Evolutionary conservation across 2,113 vertebrate species (phyloP).

Genomic region (Ginglymostoma cirratum): DNA sequence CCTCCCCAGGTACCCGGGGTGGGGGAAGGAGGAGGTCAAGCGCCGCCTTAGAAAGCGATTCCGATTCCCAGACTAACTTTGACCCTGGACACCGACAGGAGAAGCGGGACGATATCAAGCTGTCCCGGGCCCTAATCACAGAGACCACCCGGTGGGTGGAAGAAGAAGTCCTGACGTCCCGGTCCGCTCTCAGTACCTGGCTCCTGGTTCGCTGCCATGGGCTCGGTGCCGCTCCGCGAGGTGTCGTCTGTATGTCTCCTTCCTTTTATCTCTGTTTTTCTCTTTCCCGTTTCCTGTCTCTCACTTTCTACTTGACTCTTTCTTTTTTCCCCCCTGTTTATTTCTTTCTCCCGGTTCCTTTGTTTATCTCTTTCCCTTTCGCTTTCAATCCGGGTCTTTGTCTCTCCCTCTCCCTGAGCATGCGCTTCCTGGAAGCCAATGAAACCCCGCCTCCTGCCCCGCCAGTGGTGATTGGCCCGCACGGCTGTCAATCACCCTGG

Average conservation of each 20-base stretch:
- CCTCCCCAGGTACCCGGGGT: background rate
- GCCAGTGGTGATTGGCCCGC: background rate
- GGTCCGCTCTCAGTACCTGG: background rate
- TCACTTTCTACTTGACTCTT: too few species aligned
- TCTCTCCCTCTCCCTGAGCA: background rate
- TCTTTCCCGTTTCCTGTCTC: too few species aligned
- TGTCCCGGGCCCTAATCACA: too few species aligned
- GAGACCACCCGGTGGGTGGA: fast-evolving
- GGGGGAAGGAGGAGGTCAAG: background rate
- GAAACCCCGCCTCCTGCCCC: background rate
- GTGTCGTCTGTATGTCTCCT: too few species aligned
- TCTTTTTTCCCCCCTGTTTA: too few species aligned
- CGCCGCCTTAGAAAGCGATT: background rate
- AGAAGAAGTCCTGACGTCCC: background rate
- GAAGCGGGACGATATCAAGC: background rate
- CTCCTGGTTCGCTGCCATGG: background rate
- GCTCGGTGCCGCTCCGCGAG: background rate
- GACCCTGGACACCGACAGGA: too few species aligned
- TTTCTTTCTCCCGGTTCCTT: too few species aligned
- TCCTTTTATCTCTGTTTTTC: too few species aligned
- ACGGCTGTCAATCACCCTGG: background rate
- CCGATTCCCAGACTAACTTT: too few species aligned
- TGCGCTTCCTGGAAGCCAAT: background rate
- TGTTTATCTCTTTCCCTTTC: too few species aligned
- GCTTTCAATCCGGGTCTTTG: too few species aligned